Percentiles rank a stretch among this genome's conserved stretches.
Conservation (phyloP, 2,797 vertebrate genomes). For the Labroides dimidiatus region DNA sequence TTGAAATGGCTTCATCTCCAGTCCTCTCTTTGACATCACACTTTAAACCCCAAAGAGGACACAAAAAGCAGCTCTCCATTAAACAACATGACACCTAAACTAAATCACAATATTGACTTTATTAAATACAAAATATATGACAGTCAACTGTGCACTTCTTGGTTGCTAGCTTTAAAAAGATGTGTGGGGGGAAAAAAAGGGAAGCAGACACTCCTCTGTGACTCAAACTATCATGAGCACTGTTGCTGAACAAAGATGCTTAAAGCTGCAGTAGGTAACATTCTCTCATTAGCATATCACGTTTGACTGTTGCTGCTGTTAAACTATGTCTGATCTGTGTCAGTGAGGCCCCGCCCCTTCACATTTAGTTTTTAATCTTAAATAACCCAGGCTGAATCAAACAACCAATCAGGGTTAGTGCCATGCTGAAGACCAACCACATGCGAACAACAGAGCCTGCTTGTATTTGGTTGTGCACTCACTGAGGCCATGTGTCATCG, state of each 20-base stretch:
- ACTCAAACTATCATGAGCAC: conserved; percentile 5
- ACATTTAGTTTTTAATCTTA: too few species aligned
- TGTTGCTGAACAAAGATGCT: conserved; percentile 28
- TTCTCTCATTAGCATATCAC: too few species aligned
- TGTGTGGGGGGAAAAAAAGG: background rate
- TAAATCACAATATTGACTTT: conserved; percentile 19
- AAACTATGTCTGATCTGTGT: too few species aligned
- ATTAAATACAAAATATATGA: conserved; percentile 3
- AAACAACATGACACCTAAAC: background rate
- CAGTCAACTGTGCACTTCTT: background rate
- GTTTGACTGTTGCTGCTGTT: too few species aligned
- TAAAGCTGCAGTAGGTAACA: background rate
- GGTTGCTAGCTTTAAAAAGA: background rate
- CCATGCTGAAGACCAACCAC: too few species aligned
- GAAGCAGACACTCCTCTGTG: background rate
- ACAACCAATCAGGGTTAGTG: too few species aligned
- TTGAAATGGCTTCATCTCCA: background rate
- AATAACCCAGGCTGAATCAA: too few species aligned
- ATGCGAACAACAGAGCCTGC: too few species aligned
- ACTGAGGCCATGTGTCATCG: too few species aligned
- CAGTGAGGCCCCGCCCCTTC: too few species aligned
- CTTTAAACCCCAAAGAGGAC: conserved; percentile 2
- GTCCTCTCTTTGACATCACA: background rate
- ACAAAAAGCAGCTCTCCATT: conserved; percentile 8
- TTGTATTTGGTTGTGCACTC: too few species aligned